Conservation (phyloP, 2,888 invertebrate genomes). For the Galerucella pusilla region DNA sequence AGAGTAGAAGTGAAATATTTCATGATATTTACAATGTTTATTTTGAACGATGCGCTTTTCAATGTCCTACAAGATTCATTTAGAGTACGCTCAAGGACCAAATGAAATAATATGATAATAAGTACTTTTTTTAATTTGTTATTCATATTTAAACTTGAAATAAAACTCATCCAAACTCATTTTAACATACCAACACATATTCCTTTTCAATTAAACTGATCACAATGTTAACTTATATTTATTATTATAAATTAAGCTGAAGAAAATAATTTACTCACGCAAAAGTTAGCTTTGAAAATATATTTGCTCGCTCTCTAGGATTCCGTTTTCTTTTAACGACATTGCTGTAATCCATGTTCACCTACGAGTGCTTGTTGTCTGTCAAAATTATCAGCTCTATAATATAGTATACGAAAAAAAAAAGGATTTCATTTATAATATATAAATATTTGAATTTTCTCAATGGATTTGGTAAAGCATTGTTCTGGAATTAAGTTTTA, state of each 20-base stretch:
- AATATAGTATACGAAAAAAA: neutral
- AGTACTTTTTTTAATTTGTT: too few species aligned
- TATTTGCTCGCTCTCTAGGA: constrained; percentile 73
- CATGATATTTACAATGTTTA: too few species aligned
- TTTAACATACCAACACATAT: neutral
- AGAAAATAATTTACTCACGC: constrained; percentile 68
- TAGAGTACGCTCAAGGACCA: too few species aligned
- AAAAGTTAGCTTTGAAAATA: constrained; percentile 73
- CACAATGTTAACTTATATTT: neutral
- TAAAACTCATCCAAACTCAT: too few species aligned
- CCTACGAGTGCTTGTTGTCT: neutral
- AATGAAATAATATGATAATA: too few species aligned
- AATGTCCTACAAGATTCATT: too few species aligned
- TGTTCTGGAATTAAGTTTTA: neutral
- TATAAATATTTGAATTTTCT: neutral
- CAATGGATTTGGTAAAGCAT: neutral
- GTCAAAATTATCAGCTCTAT: neutral
- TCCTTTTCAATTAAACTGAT: neutral
- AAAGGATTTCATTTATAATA: neutral
- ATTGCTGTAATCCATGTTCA: constrained; percentile 68
- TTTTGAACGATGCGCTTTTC: too few species aligned
- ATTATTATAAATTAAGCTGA: neutral
- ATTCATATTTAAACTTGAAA: too few species aligned
- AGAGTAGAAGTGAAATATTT: too few species aligned
- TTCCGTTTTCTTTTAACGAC: constrained; percentile 69